Conservation (phyloP, 2,888 invertebrate species). For the Himalopsyche japonica region DNA sequence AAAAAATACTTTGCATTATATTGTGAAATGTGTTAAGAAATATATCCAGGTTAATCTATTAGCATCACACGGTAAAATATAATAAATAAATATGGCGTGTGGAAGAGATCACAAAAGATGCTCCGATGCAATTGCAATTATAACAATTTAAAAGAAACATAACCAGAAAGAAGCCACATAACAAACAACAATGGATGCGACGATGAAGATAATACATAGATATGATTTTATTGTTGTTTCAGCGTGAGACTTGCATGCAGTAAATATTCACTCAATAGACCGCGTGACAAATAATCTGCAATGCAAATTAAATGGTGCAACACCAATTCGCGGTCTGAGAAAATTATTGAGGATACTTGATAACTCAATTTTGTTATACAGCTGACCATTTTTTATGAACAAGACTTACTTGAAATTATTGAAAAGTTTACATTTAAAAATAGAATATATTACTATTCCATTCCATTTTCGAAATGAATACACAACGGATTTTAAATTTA, state of each 20-base stretch:
- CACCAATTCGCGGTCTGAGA: not conserved
- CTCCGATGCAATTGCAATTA: not conserved
- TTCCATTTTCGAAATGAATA: too few relatives aligned
- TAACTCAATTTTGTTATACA: too few relatives aligned
- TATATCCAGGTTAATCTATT: not conserved
- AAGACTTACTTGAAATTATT: too few relatives aligned
- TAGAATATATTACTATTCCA: too few relatives aligned
- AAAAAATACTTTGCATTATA: not conserved
- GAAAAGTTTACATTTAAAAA: too few relatives aligned
- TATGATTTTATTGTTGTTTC: not conserved
- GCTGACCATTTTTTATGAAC: too few relatives aligned
- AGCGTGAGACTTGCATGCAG: not conserved
- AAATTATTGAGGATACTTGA: too few relatives aligned
- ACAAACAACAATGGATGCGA: not conserved
- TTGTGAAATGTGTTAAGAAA: not conserved
- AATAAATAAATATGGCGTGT: not conserved
- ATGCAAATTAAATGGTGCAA: not conserved
- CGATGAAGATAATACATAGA: not conserved
- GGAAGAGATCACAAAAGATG: not conserved
- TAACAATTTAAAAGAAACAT: not conserved
- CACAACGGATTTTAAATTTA: too few relatives aligned
- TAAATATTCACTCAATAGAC: not conserved
- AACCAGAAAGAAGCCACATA: not conserved
- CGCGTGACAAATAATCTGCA: not conserved
- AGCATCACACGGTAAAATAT: not conserved